Percentiles rank a stretch among this genome's conserved stretches.
Conservation (phyloP, 2,113 vertebrate species). For the Ancistrus triradiatus region DNA sequence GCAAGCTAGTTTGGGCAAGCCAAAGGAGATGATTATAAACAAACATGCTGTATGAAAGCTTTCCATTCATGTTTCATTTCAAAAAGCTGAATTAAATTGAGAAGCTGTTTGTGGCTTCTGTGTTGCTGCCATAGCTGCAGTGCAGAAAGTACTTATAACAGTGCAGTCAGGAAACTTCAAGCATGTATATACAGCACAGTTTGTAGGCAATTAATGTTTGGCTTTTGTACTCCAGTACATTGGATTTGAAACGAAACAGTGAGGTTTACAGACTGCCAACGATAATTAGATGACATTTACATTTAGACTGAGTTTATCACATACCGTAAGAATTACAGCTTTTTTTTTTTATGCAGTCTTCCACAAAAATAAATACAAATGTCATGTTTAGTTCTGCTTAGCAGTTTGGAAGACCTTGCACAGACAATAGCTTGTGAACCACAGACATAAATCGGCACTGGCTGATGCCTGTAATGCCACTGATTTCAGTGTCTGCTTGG, state of each 20-base stretch:
- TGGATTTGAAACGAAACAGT: not conserved
- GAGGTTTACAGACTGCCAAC: too few species aligned
- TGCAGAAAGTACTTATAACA: conserved; percentile 2
- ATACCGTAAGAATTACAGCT: too few species aligned
- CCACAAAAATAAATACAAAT: too few species aligned
- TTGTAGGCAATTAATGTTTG: conserved; percentile 2
- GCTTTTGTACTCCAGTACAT: not conserved
- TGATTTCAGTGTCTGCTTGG: not conserved
- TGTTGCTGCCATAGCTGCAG: conserved; percentile 16
- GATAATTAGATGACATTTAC: not conserved
- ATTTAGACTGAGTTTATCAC: not conserved
- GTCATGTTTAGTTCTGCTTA: not conserved
- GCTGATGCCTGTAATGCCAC: conserved; percentile 1
- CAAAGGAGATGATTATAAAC: conserved; percentile 39
- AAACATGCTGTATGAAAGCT: conserved; percentile 40
- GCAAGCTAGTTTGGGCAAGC: conserved; percentile 4
- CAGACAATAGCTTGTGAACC: conserved; percentile 3
- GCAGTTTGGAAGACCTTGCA: not conserved
- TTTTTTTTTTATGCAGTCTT: too few species aligned
- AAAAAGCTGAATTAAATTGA: conserved; percentile 19
- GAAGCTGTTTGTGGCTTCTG: conserved; percentile 34
- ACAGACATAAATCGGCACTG: conserved; percentile 5
- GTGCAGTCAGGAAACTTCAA: conserved; percentile 11
- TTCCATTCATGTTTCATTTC: too few species aligned
- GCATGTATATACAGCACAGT: not conserved